Base-by-base conservation (phyloP, 2,888 invertebrate genomes). In the Tethea ocularis region DNA sequence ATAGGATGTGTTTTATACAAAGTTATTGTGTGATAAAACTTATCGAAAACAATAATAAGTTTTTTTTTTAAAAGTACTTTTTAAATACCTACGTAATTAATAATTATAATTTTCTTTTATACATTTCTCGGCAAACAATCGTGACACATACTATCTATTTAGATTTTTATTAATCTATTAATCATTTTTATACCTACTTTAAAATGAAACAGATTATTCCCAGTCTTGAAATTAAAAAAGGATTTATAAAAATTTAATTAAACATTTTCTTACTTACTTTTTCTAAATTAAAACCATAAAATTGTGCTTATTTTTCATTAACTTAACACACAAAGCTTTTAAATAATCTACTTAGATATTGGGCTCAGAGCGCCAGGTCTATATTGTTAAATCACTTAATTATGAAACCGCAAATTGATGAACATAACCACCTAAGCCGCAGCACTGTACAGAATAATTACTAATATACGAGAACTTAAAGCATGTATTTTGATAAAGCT, bases 331-430 rank as follows among this genome's bases (percentile, higher is more conserved):
- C 10, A 41, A 29, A 17, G 41, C n/a, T 41, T 17, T 20, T 2
- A 7, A 20, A 15, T 46, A 20, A 20, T 20, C 46, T 46, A 20
- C 46, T 46, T 46, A 46, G 46, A 36, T 24, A 36, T 57, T 51
- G 51, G 54, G 46, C 17, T 46, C 17, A 46, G 20, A 17, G 46
- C 46, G 46, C 7, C 57, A 52, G 41, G 56, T 56, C 57, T 61
- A 61, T 60, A 61, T 60, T 60, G 61, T 56, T 24, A 59, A 62
- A 61, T 60, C 61, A 61, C 61, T 68, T 65, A 61, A 66, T 64
- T 66, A 66, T 61, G 61, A 66, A 66, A 65, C 63, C 64, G 17
- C 61, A 62, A 64, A 66, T 67, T 72, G 62, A 68, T 62, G 58
- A 57, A 55, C 63, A 60, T 63, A 59, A 59, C 46, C 46, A 46